Evolutionary conservation across 2,113 vertebrate species (phyloP), one percentile per base, ranked within the genome.

Genomic region (Pycnonotus jocosus): DNA sequence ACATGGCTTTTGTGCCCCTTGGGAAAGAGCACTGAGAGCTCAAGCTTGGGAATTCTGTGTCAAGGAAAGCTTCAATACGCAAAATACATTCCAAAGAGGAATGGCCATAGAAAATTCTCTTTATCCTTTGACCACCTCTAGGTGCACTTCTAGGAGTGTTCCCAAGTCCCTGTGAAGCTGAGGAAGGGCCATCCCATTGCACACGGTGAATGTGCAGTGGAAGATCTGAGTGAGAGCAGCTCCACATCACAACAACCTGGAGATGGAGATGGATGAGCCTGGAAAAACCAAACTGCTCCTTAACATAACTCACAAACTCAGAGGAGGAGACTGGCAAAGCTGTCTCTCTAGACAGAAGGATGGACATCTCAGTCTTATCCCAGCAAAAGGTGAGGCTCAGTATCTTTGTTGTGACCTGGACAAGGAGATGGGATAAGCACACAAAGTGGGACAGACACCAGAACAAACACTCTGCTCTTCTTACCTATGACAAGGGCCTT

Each of bases 1-100:
- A 7, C 11, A n/a, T 0, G 0, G 45, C 28, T 69, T 73, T 65
- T 14, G 1, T 22, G 15, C 13, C 5, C 1, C 66, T 15, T 1
- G 0, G 33, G 35, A 79, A 76, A 38, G 16, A 58, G 11, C 9
- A 22, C 1, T 7, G 2, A 4, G 12, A 58, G 47, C 56, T 48
- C 47, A 33, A 40, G 42, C 38, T 92, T 30, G 15, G 35, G 73
- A 86, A 58, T 38, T 38, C 12, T 0, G 0, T 14, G 6, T 27
- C 2, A 12, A 78, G 33, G 10, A 56, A 6, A 8, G 42, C 56
- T 60, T 33, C 0, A 3, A 23, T 6, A 6, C 33, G 17, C 66
- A 9, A 64, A 64, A 51, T 3, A 28, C 8, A 8, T 20, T 64
- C 24, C 5, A 2, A 40, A 76, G 22, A 37, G 44, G 27, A 79